Evolutionary conservation across 2,888 invertebrate genomes (phyloP), one percentile per base, ranked within the genome.

Genomic region (Hydriomena furcata): DNA sequence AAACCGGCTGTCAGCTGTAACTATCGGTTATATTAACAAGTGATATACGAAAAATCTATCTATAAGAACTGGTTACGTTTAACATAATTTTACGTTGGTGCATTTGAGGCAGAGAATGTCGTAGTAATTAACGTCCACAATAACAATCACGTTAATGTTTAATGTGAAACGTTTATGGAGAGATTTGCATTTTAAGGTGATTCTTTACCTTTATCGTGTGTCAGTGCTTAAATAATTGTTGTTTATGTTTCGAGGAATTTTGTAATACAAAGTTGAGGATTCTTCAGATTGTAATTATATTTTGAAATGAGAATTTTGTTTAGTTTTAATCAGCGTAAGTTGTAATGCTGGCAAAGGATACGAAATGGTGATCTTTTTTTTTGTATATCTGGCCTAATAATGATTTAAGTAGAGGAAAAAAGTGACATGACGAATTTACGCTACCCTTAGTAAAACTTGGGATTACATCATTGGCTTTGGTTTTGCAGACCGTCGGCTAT

Each of bases 111-210:
- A 24, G 5, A 80, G 79, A 82, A 84, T 84, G 84, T 84, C 79
- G 72, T 57, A 73, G 79, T 82, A 84, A 86, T 87, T 87, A 87
- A 84, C 76, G 76, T 77, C 71, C 60, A 73, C 71, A 81, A 81
- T 80, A 81, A 80, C 75, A 76, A 79, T 77, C 68, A 69, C 63
- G 72, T 71, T 77, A 77, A 80, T 73, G 78, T 71, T 66, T 68
- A 68, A 72, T 70, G 69, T 69, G 69, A 73, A 71, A 69, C 68
- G 59, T 79, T 78, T 79, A 78, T 67, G 73, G 68, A 52, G 58
- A 66, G 67, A 76, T 80, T 79, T 76, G 75, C 79, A 79, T 81
- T 67, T 63, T 59, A 69, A 70, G 64, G 65, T 61, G 67, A 68
- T 73, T 68, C 61, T 67, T 73, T 71, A 63, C 61, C 58, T 70